A percentile compares a stretch with the other conserved stretches of the same genome.
Evolutionary conservation across 1,140 invertebrate species (phyloP).

Genomic region (Battus philenor): DNA sequence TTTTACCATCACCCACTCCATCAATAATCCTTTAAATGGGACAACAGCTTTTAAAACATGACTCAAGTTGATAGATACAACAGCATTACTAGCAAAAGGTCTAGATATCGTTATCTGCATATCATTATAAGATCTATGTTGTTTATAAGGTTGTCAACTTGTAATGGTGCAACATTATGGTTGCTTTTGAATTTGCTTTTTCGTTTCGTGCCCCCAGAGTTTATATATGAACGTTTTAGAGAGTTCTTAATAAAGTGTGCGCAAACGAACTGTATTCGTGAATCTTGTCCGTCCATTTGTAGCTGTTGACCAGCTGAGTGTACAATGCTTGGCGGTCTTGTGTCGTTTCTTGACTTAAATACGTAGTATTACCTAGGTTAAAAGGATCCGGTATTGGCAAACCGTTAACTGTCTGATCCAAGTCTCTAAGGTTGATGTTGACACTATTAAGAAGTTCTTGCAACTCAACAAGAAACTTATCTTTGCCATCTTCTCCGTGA

Average conservation of each 20-base stretch:
- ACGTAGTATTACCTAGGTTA: conserved; percentile 88
- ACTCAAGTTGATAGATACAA: conserved; percentile 87
- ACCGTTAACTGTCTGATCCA: conserved; percentile 84
- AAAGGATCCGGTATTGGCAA: conserved; percentile 86
- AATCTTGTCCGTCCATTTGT: conserved; percentile 95
- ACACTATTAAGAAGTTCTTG: conserved; percentile 86
- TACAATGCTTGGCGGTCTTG: conserved; percentile 92
- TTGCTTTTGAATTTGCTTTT: conserved; percentile 85
- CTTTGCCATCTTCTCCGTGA: conserved; percentile 86
- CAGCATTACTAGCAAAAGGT: conserved; percentile 87
- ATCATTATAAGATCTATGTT: conserved; percentile 83
- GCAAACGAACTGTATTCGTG: conserved; percentile 90
- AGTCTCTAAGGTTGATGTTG: conserved; percentile 85
- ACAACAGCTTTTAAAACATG: conserved; percentile 93
- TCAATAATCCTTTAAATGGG: conserved; percentile 93
- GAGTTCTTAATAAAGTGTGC: conserved; percentile 86
- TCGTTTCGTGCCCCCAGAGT: conserved; percentile 84
- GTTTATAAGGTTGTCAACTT: conserved; percentile 85
- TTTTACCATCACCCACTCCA: conserved; percentile 96
- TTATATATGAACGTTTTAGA: conserved; percentile 88
- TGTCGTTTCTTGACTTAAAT: conserved; percentile 90
- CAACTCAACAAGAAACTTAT: conserved; percentile 88
- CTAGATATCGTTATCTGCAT: conserved; percentile 85
- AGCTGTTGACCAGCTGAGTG: conserved; percentile 89
- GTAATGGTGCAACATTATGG: conserved; percentile 89